Percentiles rank a stretch among this genome's conserved stretches.
Evolutionary conservation across 2,888 invertebrate genomes (phyloP).

Genomic region (Caenorhabditis afra): DNA sequence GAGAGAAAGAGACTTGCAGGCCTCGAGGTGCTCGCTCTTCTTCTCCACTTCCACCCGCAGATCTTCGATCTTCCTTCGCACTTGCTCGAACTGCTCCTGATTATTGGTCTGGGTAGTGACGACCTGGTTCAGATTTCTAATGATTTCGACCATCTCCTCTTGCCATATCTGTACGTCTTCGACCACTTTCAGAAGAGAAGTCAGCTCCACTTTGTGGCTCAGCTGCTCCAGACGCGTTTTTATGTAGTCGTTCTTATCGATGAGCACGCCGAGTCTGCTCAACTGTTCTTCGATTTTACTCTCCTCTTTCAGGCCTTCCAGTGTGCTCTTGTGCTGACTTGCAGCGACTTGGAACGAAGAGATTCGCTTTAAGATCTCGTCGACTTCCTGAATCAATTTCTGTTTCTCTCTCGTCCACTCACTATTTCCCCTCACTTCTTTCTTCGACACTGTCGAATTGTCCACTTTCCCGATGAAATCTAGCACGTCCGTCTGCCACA

Average conservation of each 20-base stretch:
- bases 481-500: slow-evolving; percentile 74
- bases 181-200: slow-evolving; percentile 44
- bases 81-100: slow-evolving; percentile 57
- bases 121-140: slow-evolving; percentile 56
- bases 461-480: slow-evolving; percentile 59
- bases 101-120: slow-evolving; percentile 51
- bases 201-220: slow-evolving; percentile 50
- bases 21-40: slow-evolving; percentile 59
- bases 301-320: slow-evolving; percentile 46
- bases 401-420: slow-evolving; percentile 31
- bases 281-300: slow-evolving; percentile 55
- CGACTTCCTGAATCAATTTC: slow-evolving; percentile 35
- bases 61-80: slow-evolving; percentile 51
- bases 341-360: slow-evolving; percentile 42
- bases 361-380: slow-evolving; percentile 40
- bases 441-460: slow-evolving; percentile 37
- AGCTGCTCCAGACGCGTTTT: slow-evolving; percentile 54
- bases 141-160: slow-evolving; percentile 66
- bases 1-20: slow-evolving; percentile 42
- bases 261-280: slow-evolving; percentile 45
- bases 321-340: slow-evolving; percentile 26
- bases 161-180: slow-evolving; percentile 70
- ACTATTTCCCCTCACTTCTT: slow-evolving; percentile 24
- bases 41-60: slow-evolving; percentile 54
- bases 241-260: slow-evolving; percentile 62